Percentiles rank a stretch among this genome's conserved stretches.
phyloP scores from a whole-genome alignment of 2,113 vertebrate genomes.

The human (Homo sapiens) region GRCh38 chr7:81877501-81878000 shows the following conservation, averaged over 20 bases:
- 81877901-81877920: not conserved
- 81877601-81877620: not conserved
- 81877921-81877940: not conserved
- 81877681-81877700: not conserved
- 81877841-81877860: not conserved
- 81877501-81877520: not conserved
- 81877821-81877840: not conserved
- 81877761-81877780: not conserved
- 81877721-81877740: not conserved
- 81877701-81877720: not conserved
- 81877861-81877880: not conserved
- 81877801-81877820: not conserved
- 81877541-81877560: not conserved
- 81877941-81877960: not conserved
- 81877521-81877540: not conserved
- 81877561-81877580: not conserved
- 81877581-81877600: not conserved
- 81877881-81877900: not conserved
- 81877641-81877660: not conserved
- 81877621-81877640: not conserved
- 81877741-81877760: not conserved
- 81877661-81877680: not conserved
- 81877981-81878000: not conserved
- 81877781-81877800: not conserved
- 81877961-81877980: not conserved